Percentiles rank a stretch among this genome's conserved stretches.
These are phyloP conservation scores for Clamator glandarius DNA, from an alignment of 2,797 vertebrate species.

Conservation along the genomic window DNA sequence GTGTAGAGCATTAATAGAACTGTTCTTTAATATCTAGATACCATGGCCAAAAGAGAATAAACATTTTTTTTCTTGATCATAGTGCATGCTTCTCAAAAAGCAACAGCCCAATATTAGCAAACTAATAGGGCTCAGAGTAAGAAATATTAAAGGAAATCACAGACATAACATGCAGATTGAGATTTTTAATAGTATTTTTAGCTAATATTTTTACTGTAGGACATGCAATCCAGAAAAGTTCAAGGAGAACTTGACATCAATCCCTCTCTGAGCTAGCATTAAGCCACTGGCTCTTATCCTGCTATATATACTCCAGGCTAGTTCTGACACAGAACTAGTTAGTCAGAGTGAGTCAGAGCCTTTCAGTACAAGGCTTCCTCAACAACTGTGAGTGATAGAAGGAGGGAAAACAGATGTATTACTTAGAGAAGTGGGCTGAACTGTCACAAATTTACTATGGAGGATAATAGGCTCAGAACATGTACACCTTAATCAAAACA, in stretches of 20 bases:
- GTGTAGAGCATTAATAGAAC: neutral
- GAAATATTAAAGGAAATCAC: conserved; percentile 2
- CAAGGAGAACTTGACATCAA: neutral
- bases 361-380: neutral
- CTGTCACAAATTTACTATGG: neutral
- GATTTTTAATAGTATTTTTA: neutral
- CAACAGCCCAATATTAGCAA: conserved; percentile 21
- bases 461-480: neutral
- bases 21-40: neutral
- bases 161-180: neutral
- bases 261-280: neutral
- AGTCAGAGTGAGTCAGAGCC: neutral
- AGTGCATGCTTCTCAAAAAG: neutral
- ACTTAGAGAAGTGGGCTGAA: neutral
- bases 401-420: neutral
- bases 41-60: neutral
- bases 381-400: neutral
- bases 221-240: neutral
- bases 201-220: neutral
- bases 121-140: neutral
- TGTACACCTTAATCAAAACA: neutral
- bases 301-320: neutral
- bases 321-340: neutral
- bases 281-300: neutral
- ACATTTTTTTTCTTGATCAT: neutral